Conservation (phyloP, 37 sponge, comb jelly and placozoan genomes). For the Theonella swinhoei region DNA sequence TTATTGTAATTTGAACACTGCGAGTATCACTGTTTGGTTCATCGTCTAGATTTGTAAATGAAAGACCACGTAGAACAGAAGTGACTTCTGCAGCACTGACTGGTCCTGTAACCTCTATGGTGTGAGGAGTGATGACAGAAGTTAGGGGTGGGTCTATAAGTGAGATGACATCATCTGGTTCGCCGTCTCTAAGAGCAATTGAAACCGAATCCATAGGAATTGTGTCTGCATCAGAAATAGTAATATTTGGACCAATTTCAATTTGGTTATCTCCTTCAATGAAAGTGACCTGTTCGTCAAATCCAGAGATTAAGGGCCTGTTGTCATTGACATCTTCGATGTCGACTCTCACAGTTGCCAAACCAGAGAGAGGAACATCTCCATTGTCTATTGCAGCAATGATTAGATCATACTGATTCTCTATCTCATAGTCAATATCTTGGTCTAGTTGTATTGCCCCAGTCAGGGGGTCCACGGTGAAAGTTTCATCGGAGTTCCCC, state of each 20-base stretch:
- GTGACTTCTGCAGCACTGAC: slow-evolving; percentile 20
- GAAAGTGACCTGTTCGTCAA: slow-evolving; percentile 15
- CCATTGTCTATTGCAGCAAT: slow-evolving; percentile 61
- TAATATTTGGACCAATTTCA: slow-evolving; percentile 8
- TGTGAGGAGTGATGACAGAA: slow-evolving; percentile 20
- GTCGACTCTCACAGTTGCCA: slow-evolving; percentile 25
- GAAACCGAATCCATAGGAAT: slow-evolving; percentile 29
- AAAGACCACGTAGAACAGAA: not conserved
- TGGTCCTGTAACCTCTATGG: slow-evolving; percentile 38
- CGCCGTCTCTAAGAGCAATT: slow-evolving; percentile 11
- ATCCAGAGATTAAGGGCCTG: slow-evolving; percentile 11
- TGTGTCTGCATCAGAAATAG: slow-evolving; percentile 57
- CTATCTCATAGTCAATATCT: slow-evolving; percentile 35
- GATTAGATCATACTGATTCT: slow-evolving; percentile 5
- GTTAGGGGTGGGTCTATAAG: slow-evolving; percentile 2
- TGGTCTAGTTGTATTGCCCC: slow-evolving; percentile 12
- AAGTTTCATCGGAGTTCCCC: slow-evolving; percentile 18
- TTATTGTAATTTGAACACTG: slow-evolving; percentile 12
- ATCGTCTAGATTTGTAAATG: slow-evolving; percentile 26
- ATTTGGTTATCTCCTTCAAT: slow-evolving; percentile 45
- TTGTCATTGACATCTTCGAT: slow-evolving; percentile 70
- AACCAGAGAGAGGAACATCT: slow-evolving; percentile 34
- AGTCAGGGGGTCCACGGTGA: slow-evolving; percentile 38
- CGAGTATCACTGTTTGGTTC: slow-evolving; percentile 43
- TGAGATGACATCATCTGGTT: slow-evolving; percentile 42